Evolutionary conservation across 2,888 invertebrate species (phyloP), one percentile per base, ranked within the genome.

Genomic region (Vesta saturnalis): DNA sequence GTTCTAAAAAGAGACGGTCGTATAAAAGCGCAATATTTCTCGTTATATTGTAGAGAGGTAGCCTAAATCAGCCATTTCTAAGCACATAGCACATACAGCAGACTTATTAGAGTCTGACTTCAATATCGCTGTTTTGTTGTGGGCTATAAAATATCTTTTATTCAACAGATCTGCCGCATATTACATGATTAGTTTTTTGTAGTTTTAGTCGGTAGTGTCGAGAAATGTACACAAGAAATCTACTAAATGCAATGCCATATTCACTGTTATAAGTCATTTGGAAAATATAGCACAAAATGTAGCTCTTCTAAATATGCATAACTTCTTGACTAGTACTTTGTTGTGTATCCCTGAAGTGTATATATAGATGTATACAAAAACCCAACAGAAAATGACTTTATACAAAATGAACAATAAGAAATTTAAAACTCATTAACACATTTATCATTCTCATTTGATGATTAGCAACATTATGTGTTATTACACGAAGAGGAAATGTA

Each of bases 1-100:
- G 52, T 63, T 63, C 59, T 60, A 60, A 66, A 69, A 70, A 62
- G 63, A 66, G 66, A 63, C 30, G 60, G 55, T 22, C 60, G 63
- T 64, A 67, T 62, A 70, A 70, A 67, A 66, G 60, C 35, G 70
- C 70, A 70, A 64, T 70, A 70, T 70, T 70, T 70, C 60, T 60
- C 55, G 69, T 63, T 67, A 67, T 67, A 70, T 70, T 67, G 67
- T 67, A 61, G 67, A 64, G 70, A 76, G 77, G 76, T 74, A 74
- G 74, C 72, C 75, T 79, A 80, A 81, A 77, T 77, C 76, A 77
- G 79, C 80, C 79, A 80, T 80, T 81, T 77, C 79, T 81, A 80
- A 79, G 80, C 80, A 73, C 77, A 80, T 80, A 79, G 79, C 78
- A 78, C 78, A 79, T 78, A 79, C 76, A 78, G 73, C 73, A 74